Conservation (phyloP, 2,888 invertebrate species). For the Idaea dimidiata region DNA sequence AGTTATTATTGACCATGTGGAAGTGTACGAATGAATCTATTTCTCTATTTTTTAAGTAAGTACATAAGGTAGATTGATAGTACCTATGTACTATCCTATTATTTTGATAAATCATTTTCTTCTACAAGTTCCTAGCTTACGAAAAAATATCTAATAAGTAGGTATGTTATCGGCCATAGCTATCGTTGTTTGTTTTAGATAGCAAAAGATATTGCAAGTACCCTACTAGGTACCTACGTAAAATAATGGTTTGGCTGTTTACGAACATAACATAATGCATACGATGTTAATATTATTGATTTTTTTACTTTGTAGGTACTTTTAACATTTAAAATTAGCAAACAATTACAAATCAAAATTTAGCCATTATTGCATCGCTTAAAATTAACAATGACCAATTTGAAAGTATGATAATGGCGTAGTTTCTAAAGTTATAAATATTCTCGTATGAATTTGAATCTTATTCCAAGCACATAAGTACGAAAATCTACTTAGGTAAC, state of each 20-base stretch:
- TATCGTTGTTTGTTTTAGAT: neutral
- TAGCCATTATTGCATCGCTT: neutral
- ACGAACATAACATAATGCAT: neutral
- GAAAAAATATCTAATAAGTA: no score
- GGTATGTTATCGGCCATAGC: neutral
- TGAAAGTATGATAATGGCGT: neutral
- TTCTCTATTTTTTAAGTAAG: neutral
- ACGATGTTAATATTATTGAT: neutral
- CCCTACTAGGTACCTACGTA: neutral
- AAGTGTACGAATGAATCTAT: neutral
- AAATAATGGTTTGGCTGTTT: neutral
- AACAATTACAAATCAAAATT: neutral
- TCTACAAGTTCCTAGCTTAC: no score
- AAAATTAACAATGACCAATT: neutral
- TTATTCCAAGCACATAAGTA: neutral
- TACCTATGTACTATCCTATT: no score
- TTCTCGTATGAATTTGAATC: neutral
- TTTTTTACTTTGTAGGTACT: neutral
- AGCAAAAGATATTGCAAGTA: neutral
- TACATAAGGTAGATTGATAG: neutral
- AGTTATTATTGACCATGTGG: no score
- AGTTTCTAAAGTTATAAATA: neutral
- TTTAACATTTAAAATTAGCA: neutral
- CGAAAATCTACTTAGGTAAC: neutral
- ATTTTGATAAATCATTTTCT: no score